Evolutionary conservation across 2,113 vertebrate species (phyloP).

Genomic region (Coptodon bakossiorum): DNA sequence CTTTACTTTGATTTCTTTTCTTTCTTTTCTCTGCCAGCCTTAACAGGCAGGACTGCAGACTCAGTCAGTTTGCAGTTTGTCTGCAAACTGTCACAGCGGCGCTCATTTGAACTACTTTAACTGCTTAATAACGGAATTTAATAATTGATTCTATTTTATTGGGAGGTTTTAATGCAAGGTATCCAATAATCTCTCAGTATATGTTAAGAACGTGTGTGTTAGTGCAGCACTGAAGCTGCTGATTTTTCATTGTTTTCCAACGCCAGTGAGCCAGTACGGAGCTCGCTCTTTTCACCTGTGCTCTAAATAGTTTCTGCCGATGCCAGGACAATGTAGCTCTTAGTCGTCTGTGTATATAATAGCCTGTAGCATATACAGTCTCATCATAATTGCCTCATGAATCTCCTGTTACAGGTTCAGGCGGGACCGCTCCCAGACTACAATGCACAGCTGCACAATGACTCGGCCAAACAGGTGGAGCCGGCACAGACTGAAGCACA

Average conservation of each 20-base stretch:
- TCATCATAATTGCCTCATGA: constrained; percentile 32
- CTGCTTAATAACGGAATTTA: neutral
- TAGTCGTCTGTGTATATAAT: constrained; percentile 12
- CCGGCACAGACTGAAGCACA: constrained; percentile 69
- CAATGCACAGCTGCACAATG: constrained; percentile 66
- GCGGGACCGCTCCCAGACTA: constrained; percentile 69
- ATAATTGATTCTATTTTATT: neutral
- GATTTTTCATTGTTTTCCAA: neutral
- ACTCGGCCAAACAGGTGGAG: constrained; percentile 66
- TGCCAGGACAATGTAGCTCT: neutral
- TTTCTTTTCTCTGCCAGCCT: neutral
- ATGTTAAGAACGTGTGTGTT: neutral
- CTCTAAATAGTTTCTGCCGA: neutral
- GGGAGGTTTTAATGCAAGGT: fast-evolving
- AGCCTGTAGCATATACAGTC: neutral
- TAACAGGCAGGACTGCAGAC: neutral
- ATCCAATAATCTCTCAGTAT: neutral
- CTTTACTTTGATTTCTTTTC: fast-evolving
- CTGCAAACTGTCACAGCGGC: neutral
- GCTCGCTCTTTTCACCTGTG: neutral
- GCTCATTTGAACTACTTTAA: neutral
- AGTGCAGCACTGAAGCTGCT: neutral
- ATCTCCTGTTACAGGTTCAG: constrained; percentile 57
- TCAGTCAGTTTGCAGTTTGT: neutral
- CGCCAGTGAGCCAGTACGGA: neutral